Percentiles rank a stretch among this genome's conserved stretches.
Evolutionary conservation across 35 echinoderm and acorn worm species (phyloP).

Genomic region (Heliocidaris tuberculata): DNA sequence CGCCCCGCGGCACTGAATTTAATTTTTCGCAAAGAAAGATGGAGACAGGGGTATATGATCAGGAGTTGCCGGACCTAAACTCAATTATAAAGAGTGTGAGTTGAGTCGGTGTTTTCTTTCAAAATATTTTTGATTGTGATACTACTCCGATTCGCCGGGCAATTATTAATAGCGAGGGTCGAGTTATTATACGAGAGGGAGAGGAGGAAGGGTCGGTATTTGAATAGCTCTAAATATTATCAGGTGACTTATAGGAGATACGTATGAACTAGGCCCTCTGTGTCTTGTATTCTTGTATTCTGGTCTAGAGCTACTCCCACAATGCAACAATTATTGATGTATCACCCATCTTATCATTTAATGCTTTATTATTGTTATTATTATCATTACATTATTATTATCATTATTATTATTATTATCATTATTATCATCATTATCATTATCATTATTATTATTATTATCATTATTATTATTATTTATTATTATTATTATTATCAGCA

Average conservation of each 20-base stretch:
- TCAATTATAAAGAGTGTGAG: constrained; percentile 32
- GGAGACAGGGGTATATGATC: not conserved
- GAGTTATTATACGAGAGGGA: not conserved
- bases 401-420: no score
- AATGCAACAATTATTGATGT: no score
- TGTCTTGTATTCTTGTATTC: no score
- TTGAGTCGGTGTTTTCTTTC: constrained; percentile 15
- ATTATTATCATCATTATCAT: no score
- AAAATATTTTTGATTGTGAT: constrained; percentile 38
- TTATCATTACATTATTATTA: no score
- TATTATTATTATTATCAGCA: no score
- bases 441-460: no score
- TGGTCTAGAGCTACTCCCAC: no score
- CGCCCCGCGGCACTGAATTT: not conserved
- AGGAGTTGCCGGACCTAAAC: not conserved
- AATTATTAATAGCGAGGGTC: not conserved
- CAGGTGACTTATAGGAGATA: not conserved
- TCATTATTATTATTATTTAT: no score
- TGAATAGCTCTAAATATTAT: not conserved
- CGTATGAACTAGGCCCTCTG: no score
- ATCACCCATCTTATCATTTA: no score
- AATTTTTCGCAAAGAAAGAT: not conserved
- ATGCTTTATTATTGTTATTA: no score
- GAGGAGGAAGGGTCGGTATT: not conserved
- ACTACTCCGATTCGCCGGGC: not conserved